These are phyloP conservation scores for Nephrocerus scutellatus DNA, from an alignment of 2,888 invertebrate genomes.

Conservation along the genomic window DNA sequence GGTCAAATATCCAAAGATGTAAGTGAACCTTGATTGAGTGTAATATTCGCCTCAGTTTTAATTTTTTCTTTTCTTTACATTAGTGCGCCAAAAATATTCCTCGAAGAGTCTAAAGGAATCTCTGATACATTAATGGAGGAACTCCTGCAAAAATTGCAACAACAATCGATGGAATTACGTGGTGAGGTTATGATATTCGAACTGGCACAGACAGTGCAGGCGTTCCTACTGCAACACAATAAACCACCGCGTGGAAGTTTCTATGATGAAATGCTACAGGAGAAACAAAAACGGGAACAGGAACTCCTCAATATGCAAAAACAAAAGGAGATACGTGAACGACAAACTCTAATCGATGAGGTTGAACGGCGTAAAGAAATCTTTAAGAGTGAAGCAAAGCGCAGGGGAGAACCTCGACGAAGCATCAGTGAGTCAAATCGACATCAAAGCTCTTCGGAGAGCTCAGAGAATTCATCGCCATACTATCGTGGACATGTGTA, in stretches of 20 bases:
- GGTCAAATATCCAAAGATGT: constrained; percentile 74
- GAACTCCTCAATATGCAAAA: constrained; percentile 56
- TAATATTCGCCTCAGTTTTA: neutral
- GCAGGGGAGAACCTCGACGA: constrained; percentile 48
- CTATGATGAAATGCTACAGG: constrained; percentile 83
- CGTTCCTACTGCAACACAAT: constrained; percentile 72
- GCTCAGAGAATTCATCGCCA: constrained; percentile 50
- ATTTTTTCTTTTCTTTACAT: constrained; percentile 25
- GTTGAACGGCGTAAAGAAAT: constrained; percentile 73
- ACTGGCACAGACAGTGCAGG: constrained; percentile 69
- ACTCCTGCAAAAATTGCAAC: constrained; percentile 56
- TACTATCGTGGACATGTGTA: constrained; percentile 38
- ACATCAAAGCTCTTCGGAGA: constrained; percentile 52
- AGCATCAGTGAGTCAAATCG: constrained; percentile 51
- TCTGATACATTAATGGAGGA: constrained; percentile 61
- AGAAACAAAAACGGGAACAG: constrained; percentile 60
- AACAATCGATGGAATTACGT: constrained; percentile 52
- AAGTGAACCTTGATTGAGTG: constrained; percentile 38
- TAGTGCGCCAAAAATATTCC: constrained; percentile 61
- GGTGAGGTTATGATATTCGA: constrained; percentile 87
- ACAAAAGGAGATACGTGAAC: constrained; percentile 61
- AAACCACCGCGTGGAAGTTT: constrained; percentile 75
- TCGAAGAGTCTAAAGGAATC: constrained; percentile 73
- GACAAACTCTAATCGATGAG: constrained; percentile 65
- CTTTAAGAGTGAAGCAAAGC: constrained; percentile 60